phyloP scores from a whole-genome alignment of 2,797 vertebrate species.

The Neomorphus geoffroyi region DNA sequence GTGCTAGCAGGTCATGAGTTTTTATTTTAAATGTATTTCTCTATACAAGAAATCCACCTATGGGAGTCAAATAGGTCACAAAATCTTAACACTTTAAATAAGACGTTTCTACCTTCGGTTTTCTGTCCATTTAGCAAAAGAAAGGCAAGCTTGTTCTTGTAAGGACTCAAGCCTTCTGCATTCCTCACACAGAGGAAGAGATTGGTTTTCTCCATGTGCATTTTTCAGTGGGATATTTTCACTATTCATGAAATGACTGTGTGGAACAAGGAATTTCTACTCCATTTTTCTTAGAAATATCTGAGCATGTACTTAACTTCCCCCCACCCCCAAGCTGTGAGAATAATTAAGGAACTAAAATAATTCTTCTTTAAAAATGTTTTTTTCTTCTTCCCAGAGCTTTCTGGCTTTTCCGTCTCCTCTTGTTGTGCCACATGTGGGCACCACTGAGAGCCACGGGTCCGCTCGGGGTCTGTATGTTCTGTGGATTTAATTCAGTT shows the following conservation, averaged over 20 bases:
- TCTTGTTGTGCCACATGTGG: neutral
- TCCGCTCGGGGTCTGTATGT: neutral
- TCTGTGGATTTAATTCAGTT: neutral
- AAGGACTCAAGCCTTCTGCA: neutral
- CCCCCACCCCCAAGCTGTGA: neutral
- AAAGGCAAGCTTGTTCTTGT: neutral
- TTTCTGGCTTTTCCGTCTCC: neutral
- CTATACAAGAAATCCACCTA: neutral
- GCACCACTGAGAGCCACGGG: neutral
- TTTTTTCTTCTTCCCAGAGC: neutral
- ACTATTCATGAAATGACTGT: neutral
- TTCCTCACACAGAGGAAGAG: neutral
- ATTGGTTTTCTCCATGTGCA: neutral
- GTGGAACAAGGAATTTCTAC: neutral
- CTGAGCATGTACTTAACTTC: neutral
- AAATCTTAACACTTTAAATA: neutral
- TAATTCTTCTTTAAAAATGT: neutral
- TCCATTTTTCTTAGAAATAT: neutral
- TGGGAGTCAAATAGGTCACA: neutral
- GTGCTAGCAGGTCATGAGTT: neutral
- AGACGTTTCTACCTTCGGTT: neutral
- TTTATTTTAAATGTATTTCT: conserved; percentile 5
- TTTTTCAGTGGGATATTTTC: neutral
- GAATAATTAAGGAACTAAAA: neutral
- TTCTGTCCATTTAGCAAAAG: neutral